Percentiles rank a stretch among this genome's conserved stretches.
These are phyloP conservation scores for Zaprionus ghesquierei DNA, from an alignment of 1,140 invertebrate genomes.

Conservation along the genomic window DNA sequence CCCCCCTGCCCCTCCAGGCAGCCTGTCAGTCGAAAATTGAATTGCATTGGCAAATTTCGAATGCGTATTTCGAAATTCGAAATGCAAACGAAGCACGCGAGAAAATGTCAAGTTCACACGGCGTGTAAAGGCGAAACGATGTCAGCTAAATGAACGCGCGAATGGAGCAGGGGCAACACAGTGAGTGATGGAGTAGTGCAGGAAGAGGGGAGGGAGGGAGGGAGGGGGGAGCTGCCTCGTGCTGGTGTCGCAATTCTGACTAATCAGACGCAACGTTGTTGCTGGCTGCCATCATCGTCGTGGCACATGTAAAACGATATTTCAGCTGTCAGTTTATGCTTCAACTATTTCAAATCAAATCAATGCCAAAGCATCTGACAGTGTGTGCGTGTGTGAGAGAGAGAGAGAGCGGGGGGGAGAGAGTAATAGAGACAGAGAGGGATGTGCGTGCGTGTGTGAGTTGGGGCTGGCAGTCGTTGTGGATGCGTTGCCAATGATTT, in stretches of 20 bases:
- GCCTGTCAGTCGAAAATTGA: constrained; percentile 35
- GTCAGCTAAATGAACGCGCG: constrained; percentile 29
- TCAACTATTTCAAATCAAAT: constrained; percentile 78
- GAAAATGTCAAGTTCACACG: constrained; percentile 73
- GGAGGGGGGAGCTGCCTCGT: background rate
- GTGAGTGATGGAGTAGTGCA: background rate
- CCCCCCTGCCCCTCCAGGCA: background rate
- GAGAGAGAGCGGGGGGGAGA: background rate
- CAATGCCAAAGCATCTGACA: constrained; percentile 64
- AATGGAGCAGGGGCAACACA: background rate
- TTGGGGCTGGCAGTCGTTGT: background rate
- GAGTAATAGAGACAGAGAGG: background rate
- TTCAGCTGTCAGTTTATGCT: constrained; percentile 78
- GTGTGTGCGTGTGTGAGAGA: background rate
- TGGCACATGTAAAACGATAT: constrained; percentile 73
- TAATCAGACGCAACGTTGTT: constrained; percentile 67
- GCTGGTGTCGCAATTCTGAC: constrained; percentile 37
- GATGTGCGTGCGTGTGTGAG: background rate
- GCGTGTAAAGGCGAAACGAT: constrained; percentile 48
- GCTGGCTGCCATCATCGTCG: constrained; percentile 25
- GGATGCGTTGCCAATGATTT: constrained; percentile 62
- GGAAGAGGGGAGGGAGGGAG: background rate
- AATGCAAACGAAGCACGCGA: constrained; percentile 26
- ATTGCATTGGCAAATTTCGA: constrained; percentile 40
- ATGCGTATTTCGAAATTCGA: constrained; percentile 29